Percentiles rank a stretch among this genome's conserved stretches.
phyloP scores from a whole-genome alignment of 1,140 invertebrate genomes.

The Calephelis virginiensis region DNA sequence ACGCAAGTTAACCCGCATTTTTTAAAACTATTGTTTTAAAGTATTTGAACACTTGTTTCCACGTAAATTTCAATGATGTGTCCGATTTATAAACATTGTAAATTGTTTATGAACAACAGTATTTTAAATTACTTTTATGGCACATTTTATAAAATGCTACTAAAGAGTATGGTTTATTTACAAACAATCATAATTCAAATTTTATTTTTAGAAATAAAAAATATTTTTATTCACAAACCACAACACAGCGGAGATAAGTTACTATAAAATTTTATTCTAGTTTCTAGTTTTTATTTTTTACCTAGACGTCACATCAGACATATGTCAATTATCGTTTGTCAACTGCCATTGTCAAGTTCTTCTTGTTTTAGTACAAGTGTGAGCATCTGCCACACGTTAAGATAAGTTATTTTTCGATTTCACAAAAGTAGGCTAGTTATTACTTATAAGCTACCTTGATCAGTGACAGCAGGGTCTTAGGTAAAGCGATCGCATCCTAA shows the following conservation, averaged over 20 bases:
- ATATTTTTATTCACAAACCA: neutral
- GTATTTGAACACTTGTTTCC: neutral
- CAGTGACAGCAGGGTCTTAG: too few relatives aligned
- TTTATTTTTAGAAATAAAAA: neutral
- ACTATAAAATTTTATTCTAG: too few relatives aligned
- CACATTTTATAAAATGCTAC: neutral
- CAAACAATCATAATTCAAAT: neutral
- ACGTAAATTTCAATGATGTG: constrained; percentile 7
- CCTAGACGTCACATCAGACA: too few relatives aligned
- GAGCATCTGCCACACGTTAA: too few relatives aligned
- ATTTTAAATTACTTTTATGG: neutral
- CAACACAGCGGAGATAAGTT: neutral
- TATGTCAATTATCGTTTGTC: too few relatives aligned
- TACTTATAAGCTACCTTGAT: too few relatives aligned
- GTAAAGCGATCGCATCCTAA: too few relatives aligned
- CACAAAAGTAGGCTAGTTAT: too few relatives aligned
- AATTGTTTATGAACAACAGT: constrained; percentile 1
- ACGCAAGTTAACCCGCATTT: constrained; percentile 56
- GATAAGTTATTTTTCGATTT: too few relatives aligned
- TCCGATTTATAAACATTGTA: constrained; percentile 10
- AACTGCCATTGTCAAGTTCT: too few relatives aligned
- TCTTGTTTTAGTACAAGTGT: too few relatives aligned
- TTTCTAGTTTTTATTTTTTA: too few relatives aligned
- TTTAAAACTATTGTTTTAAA: constrained; percentile 24
- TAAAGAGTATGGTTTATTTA: neutral